Base-by-base conservation (phyloP, 2,888 invertebrate species). In the Protonemura montana region DNA sequence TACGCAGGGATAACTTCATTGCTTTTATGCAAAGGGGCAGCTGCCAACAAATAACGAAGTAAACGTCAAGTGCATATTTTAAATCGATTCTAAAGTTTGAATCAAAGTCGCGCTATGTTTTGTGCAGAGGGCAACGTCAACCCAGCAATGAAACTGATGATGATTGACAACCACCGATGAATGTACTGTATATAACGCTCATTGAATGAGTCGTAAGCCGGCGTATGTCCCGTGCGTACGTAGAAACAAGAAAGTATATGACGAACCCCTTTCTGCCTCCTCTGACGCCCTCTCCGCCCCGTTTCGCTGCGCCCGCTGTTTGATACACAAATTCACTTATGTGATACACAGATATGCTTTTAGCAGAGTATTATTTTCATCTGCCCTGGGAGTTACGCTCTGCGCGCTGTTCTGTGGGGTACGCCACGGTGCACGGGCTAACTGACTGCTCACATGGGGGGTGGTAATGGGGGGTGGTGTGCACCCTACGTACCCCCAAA, bases 281-380 rank as follows among this genome's bases (percentile, higher is more conserved):
- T 77, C 81, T 42, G n/a, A 26, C 86, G 28, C 76, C 85, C 82
- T n/a, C 85, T 25, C 85, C 86, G 84, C 85, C 59, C 80, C 28
- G 3, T 41, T 25, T 25, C 85, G 29, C 86, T 85, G 35, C 82
- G 26, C 86, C 90, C 41, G 82, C 86, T 87, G 86, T 85, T 87
- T 87, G 86, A 87, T 87, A 87, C 86, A 87, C 88, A 91, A 91
- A 91, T 91, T 91, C 91, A 91, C 91, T 91, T 91, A 91, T 90
- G 91, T 90, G 90, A 90, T 91, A 91, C 91, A 91, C 91, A 91
- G 91, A 90, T 91, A 91, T 91, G 91, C 91, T 91, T 91, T 91
- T 91, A 91, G 91, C 89, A 89, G 89, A 81, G 87, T 87, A 87
- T 87, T 87, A 87, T 87, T 87, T 87, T 87, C 87, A 87, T 87